Evolutionary conservation across 1,140 invertebrate species (phyloP).

Genomic region (Dendrolimus kikuchii): DNA sequence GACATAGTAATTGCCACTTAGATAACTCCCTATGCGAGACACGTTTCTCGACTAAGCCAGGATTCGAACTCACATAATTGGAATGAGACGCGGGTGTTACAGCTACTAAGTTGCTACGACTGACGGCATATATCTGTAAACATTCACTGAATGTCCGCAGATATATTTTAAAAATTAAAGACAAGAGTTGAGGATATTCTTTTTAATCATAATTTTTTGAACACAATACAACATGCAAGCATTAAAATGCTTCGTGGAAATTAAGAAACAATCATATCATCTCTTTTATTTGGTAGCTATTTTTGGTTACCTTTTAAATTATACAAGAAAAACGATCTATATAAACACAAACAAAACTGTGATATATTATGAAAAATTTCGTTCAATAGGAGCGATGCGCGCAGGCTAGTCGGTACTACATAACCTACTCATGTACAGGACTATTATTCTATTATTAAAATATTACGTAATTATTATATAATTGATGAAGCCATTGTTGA

Average conservation of each 20-base stretch:
- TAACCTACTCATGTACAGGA: slow-evolving; percentile 36
- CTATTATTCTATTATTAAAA: slow-evolving; percentile 25
- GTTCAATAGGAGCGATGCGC: slow-evolving; percentile 51
- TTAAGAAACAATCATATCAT: slow-evolving; percentile 67
- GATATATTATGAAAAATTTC: slow-evolving; percentile 69
- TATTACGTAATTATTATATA: slow-evolving; percentile 13
- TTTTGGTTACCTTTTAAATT: slow-evolving; percentile 68
- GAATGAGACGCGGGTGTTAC: too few species aligned
- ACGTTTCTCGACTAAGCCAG: too few species aligned
- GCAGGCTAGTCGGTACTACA: slow-evolving; percentile 24
- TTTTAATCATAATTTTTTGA: slow-evolving; percentile 70
- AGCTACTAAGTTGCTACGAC: too few species aligned
- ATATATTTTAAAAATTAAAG: slow-evolving; percentile 1
- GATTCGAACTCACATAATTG: too few species aligned
- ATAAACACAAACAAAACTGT: slow-evolving; percentile 68
- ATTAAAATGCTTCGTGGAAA: slow-evolving; percentile 70
- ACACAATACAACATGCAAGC: slow-evolving; percentile 73
- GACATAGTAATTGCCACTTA: too few species aligned
- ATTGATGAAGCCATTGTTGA: slow-evolving; percentile 9
- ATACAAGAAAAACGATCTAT: slow-evolving; percentile 64
- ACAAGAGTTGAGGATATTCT: slow-evolving; percentile 38
- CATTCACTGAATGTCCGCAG: background rate
- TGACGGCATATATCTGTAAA: too few species aligned
- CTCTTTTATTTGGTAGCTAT: slow-evolving; percentile 70
- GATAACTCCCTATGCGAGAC: too few species aligned